phyloP scores from a whole-genome alignment of 2,797 vertebrate genomes.

The Botia kubotai region DNA sequence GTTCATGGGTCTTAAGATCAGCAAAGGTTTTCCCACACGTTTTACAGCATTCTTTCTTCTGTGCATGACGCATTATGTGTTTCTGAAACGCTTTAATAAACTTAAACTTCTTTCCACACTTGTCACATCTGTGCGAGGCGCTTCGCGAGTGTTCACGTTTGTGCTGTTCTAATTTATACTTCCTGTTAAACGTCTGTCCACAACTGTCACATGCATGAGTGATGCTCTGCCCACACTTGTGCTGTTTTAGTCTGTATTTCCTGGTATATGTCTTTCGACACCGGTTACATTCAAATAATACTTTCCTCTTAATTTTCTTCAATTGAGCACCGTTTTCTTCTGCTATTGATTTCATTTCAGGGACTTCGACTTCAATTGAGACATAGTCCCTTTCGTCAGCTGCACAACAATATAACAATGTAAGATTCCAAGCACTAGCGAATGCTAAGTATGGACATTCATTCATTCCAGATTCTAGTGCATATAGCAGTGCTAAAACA shows the following conservation, averaged over 20 bases:
- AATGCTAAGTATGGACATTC: background rate
- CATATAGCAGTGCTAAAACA: background rate
- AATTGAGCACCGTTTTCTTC: conserved; percentile 18
- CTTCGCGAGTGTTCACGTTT: conserved; percentile 27
- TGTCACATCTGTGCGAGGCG: conserved; percentile 69
- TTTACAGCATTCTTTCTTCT: conserved; percentile 62
- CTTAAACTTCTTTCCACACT: conserved; percentile 73
- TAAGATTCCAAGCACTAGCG: background rate
- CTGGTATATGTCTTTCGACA: conserved; percentile 42
- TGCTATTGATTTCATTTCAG: background rate
- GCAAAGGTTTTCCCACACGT: conserved; percentile 66
- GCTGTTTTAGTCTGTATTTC: conserved; percentile 36
- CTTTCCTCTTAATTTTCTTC: background rate
- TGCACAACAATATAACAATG: conserved; percentile 23
- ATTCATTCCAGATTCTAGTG: background rate
- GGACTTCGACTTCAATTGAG: conserved; percentile 4
- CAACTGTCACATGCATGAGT: conserved; percentile 69
- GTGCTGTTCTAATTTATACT: conserved; percentile 40
- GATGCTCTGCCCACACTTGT: conserved; percentile 51
- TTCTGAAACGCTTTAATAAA: conserved; percentile 70
- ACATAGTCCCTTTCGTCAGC: background rate
- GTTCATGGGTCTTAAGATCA: conserved; percentile 70
- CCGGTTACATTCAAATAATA: conserved; percentile 33
- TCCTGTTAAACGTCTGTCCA: conserved; percentile 37
- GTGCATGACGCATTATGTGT: conserved; percentile 71